A percentile compares a stretch with the other conserved stretches of the same genome.
Evolutionary conservation across 2,113 vertebrate species (phyloP).

Genomic region (Taxidea taxus): DNA sequence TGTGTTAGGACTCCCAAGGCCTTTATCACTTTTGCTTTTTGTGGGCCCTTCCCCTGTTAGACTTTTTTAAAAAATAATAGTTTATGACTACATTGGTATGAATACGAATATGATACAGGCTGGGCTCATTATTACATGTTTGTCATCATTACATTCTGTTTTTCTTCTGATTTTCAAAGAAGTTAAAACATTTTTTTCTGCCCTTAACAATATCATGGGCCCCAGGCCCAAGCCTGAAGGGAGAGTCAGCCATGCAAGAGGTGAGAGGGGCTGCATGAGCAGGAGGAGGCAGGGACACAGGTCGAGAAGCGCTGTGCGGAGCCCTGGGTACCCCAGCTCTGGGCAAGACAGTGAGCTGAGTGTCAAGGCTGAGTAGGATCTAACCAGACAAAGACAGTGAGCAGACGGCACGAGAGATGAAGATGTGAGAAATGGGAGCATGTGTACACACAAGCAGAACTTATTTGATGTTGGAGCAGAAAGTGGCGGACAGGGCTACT

Average conservation of each 20-base stretch:
- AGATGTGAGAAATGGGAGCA: not conserved
- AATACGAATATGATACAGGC: not conserved
- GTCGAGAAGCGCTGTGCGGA: accelerated
- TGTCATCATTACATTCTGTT: not conserved
- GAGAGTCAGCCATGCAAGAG: not conserved
- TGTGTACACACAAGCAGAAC: not conserved
- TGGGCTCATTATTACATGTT: not conserved
- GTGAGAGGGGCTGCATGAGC: not conserved
- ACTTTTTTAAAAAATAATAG: not conserved
- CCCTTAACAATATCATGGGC: not conserved
- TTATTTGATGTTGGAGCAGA: accelerated
- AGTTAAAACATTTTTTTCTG: not conserved
- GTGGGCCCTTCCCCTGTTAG: not conserved
- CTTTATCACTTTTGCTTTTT: not conserved
- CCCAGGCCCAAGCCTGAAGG: not conserved
- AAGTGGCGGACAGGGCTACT: not conserved
- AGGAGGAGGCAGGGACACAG: not conserved
- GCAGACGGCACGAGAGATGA: accelerated
- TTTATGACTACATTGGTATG: not conserved
- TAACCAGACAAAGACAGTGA: not conserved
- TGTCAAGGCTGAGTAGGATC: not conserved
- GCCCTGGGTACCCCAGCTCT: not conserved
- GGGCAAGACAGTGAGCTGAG: too few species aligned
- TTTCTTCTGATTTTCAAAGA: not conserved
- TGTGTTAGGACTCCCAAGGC: not conserved